Evolutionary conservation across 2,797 vertebrate species (phyloP).

Genomic region (Melanotaenia maccullochi): DNA sequence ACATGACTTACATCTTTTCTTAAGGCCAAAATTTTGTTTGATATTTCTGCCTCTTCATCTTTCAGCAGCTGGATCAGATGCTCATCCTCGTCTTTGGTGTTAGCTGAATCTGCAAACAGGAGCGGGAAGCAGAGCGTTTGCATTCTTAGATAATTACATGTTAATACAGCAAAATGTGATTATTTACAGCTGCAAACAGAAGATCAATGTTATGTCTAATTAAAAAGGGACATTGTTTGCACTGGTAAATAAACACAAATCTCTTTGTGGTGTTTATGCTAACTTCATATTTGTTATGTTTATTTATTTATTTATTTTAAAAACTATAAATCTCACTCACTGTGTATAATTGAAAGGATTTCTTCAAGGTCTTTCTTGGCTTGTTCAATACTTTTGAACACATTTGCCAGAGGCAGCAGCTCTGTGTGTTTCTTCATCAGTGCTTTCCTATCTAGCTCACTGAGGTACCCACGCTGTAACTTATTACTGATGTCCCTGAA

Average conservation of each 20-base stretch:
- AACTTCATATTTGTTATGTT: neutral
- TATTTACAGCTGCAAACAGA: neutral
- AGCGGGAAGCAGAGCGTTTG: neutral
- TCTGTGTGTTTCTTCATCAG: conserved; percentile 74
- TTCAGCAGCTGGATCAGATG: conserved; percentile 85
- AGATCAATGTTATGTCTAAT: neutral
- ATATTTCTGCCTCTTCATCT: conserved; percentile 86
- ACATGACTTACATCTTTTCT: conserved; percentile 82
- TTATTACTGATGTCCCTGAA: conserved; percentile 66
- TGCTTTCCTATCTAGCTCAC: conserved; percentile 78
- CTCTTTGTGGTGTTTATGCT: neutral
- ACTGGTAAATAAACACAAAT: neutral
- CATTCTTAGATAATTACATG: neutral
- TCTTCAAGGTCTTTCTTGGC: conserved; percentile 84
- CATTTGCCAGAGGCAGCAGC: conserved; percentile 78
- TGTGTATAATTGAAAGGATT: conserved; percentile 81
- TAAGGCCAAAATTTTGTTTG: conserved; percentile 75
- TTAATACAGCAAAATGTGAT: neutral
- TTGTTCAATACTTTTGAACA: conserved; percentile 74
- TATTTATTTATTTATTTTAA: neutral
- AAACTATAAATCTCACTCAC: conserved; percentile 68
- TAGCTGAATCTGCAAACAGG: conserved; percentile 45
- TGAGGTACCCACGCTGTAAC: conserved; percentile 72
- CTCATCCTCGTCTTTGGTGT: conserved; percentile 83
- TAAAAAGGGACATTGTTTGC: neutral